A percentile compares a stretch with the other conserved stretches of the same genome.
Evolutionary conservation across 2,113 vertebrate species (phyloP).

Genomic region (Corvus moneduloides): DNA sequence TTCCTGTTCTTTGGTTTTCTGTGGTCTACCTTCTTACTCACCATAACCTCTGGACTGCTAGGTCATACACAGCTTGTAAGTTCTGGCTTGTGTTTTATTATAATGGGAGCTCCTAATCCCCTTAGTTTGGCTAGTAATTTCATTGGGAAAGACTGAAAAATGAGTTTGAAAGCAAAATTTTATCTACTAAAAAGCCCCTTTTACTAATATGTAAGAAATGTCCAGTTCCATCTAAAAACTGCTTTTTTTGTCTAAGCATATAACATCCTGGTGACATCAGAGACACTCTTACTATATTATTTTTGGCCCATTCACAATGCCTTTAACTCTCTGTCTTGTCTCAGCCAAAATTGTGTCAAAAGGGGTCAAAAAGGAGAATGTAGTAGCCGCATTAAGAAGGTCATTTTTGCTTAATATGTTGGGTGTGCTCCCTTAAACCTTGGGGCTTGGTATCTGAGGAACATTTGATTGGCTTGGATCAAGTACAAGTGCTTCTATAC

Average conservation of each 20-base stretch:
- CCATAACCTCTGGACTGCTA: slow-evolving; percentile 11
- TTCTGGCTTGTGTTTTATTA: slow-evolving; percentile 7
- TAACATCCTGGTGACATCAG: slow-evolving; percentile 21
- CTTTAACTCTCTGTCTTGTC: not conserved
- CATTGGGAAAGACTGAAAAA: not conserved
- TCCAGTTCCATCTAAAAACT: not conserved
- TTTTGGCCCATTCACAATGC: slow-evolving; percentile 34
- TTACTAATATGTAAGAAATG: not conserved
- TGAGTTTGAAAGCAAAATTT: not conserved
- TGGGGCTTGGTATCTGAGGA: slow-evolving; percentile 9
- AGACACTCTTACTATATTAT: not conserved
- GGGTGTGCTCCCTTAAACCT: slow-evolving; percentile 46
- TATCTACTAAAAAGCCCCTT: not conserved
- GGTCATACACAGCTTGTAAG: slow-evolving; percentile 13
- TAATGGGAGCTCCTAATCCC: not conserved
- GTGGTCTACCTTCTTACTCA: slow-evolving; percentile 38
- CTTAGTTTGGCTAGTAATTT: slow-evolving; percentile 19
- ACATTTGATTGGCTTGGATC: slow-evolving; percentile 50
- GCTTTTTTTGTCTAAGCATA: not conserved
- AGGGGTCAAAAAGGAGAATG: slow-evolving; percentile 25
- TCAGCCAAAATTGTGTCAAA: slow-evolving; percentile 49
- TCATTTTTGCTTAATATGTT: slow-evolving; percentile 33
- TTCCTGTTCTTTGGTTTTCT: slow-evolving; percentile 50
- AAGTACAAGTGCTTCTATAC: slow-evolving; percentile 40
- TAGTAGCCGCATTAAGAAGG: not conserved